Evolutionary conservation across 2,797 vertebrate species (phyloP), one percentile per base, ranked within the genome.

Genomic region (Lepilemur septentrionalis): DNA sequence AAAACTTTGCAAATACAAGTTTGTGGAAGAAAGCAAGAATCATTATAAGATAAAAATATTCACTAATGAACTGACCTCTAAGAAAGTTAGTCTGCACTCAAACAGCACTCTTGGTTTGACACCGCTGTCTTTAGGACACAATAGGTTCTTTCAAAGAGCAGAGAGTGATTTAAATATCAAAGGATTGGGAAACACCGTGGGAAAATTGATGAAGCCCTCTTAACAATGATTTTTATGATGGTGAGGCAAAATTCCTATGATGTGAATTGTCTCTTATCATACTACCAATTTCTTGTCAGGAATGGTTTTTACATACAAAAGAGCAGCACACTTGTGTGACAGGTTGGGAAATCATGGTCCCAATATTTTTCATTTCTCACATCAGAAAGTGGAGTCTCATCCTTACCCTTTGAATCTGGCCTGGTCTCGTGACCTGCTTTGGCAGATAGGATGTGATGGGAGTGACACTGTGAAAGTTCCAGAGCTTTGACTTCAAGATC

Each of bases 91-190:
- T 59, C n/a, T 78, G 70, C 32, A 30, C 43, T n/a, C 41, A 59
- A 76, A 11, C 35, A 86, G 52, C 32, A 38, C 63, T 80, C 81
- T 92, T 43, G 46, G 20, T 41, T 55, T 80, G 52, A 83, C 17
- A 87, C 32, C 7, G 0, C 1, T 41, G 46, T 78, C 35, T 75
- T 61, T 72, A 65, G 38, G n/a, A 89, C 35, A 57, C 32, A 63
- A 11, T 4, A 78, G 13, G 10, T 82, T 83, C 46, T 88, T 82
- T 73, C 32, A 78, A 55, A 91, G 17, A 32, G 32, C 63, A 23
- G 55, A 57, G 22, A 57, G 55, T 80, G 46, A 92, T 76, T 91
- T 94, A 94, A 91, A 76, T 63, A 63, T 59, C 82, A 88, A 63
- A 91, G 43, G 35, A 82, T 41, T 92, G 46, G 61, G n/a, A 89